phyloP scores from a whole-genome alignment of 2,797 vertebrate genomes.

The Natrix natrix region DNA sequence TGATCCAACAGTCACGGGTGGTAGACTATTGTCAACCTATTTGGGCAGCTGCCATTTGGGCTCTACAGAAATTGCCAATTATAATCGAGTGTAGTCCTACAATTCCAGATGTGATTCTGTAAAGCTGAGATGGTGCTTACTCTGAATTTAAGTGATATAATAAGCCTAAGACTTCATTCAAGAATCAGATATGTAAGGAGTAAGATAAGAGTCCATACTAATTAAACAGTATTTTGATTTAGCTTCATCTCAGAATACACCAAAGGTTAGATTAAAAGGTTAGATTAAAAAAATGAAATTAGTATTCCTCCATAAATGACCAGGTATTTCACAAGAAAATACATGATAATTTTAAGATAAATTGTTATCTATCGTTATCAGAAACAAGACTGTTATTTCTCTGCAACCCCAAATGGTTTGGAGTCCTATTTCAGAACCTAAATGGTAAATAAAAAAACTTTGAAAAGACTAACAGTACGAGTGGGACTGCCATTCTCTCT shows the following conservation, averaged over 20 bases:
- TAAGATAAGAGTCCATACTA: neutral
- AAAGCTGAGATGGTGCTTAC: neutral
- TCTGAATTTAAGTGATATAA: neutral
- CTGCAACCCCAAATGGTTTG: neutral
- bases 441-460: neutral
- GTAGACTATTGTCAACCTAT: neutral
- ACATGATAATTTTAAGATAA: neutral
- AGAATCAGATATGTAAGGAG: neutral
- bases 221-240: neutral
- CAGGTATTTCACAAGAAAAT: neutral
- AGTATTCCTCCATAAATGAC: neutral
- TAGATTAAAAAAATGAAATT: neutral
- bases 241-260: neutral
- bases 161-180: neutral
- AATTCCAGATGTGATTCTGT: neutral
- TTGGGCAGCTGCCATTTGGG: neutral
- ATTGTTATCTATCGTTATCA: neutral
- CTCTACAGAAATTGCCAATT: neutral
- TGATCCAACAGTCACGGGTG: neutral
- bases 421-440: neutral
- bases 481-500: neutral
- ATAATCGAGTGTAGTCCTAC: neutral
- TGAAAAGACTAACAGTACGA: neutral
- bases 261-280: neutral
- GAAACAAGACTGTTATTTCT: neutral